Evolutionary conservation across 2,797 vertebrate genomes (phyloP).

Genomic region (Eulemur albifrons): DNA sequence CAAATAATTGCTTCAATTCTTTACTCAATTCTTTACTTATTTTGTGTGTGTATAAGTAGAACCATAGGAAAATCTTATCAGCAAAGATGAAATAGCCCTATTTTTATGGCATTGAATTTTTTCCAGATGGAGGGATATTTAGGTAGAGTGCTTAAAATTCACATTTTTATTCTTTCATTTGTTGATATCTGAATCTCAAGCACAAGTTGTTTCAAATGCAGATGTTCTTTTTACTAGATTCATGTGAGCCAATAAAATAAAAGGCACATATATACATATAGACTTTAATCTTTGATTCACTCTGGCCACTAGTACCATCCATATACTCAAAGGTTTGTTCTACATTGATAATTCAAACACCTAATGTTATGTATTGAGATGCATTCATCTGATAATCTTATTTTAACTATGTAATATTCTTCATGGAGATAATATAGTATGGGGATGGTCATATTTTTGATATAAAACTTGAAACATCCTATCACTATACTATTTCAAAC

Average conservation of each 20-base stretch:
- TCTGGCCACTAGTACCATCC: not conserved
- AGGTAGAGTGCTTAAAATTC: constrained; percentile 41
- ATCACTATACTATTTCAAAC: not conserved
- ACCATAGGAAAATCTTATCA: not conserved
- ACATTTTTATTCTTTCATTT: constrained; percentile 49
- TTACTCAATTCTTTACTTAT: not conserved
- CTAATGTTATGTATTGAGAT: not conserved
- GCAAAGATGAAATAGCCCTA: not conserved
- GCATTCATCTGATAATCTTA: not conserved
- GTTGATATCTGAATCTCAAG: not conserved
- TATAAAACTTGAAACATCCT: not conserved
- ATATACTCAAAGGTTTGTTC: not conserved
- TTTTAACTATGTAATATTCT: not conserved
- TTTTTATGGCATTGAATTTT: constrained; percentile 30
- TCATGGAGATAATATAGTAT: not conserved
- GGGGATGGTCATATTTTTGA: not conserved
- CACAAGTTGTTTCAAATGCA: not conserved
- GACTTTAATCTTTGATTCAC: not conserved
- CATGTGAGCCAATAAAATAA: constrained; percentile 25
- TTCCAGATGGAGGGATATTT: constrained; percentile 31
- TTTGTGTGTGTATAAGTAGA: constrained; percentile 11
- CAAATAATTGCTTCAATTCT: not conserved
- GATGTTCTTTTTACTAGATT: constrained; percentile 31
- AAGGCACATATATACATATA: not conserved
- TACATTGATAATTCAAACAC: not conserved